Conservation (phyloP, 2,888 invertebrate genomes). For the Argyresthia goedartella region DNA sequence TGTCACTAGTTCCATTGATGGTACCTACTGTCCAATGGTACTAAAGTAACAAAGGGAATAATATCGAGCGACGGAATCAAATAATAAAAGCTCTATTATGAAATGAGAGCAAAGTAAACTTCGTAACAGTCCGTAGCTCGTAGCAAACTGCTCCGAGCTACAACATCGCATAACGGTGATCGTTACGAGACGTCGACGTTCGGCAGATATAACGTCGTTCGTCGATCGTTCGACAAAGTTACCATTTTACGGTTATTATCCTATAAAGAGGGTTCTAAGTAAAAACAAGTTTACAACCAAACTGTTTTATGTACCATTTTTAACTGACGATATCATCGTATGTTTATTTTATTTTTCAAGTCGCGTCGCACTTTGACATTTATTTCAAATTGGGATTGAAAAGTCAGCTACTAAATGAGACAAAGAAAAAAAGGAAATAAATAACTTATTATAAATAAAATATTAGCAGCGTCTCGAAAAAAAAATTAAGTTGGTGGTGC, state of each 20-base stretch:
- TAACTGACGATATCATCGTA: neutral
- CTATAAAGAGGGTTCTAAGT: conserved; percentile 57
- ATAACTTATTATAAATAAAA: too few species aligned
- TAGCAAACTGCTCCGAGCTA: conserved; percentile 1
- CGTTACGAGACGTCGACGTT: conserved; percentile 4
- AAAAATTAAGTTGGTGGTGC: too few species aligned
- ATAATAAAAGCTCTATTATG: neutral
- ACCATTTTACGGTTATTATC: conserved; percentile 55
- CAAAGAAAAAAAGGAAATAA: too few species aligned
- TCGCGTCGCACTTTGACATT: too few species aligned
- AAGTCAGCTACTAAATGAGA: too few species aligned
- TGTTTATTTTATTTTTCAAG: neutral
- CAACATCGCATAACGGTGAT: neutral
- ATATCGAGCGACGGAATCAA: too few species aligned
- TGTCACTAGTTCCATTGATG: too few species aligned
- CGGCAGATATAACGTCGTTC: conserved; percentile 36
- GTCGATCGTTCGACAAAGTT: conserved; percentile 45
- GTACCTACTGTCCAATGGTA: too few species aligned
- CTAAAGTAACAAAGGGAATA: too few species aligned
- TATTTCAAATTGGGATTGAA: too few species aligned
- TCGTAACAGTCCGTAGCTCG: neutral
- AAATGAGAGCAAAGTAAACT: neutral
- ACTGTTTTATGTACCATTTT: conserved; percentile 31
- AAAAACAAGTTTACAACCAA: conserved; percentile 62
- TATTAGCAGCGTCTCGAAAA: too few species aligned